Percentiles rank a stretch among this genome's conserved stretches.
phyloP scores from a whole-genome alignment of 2,888 invertebrate species.

The Megamerina dolium region DNA sequence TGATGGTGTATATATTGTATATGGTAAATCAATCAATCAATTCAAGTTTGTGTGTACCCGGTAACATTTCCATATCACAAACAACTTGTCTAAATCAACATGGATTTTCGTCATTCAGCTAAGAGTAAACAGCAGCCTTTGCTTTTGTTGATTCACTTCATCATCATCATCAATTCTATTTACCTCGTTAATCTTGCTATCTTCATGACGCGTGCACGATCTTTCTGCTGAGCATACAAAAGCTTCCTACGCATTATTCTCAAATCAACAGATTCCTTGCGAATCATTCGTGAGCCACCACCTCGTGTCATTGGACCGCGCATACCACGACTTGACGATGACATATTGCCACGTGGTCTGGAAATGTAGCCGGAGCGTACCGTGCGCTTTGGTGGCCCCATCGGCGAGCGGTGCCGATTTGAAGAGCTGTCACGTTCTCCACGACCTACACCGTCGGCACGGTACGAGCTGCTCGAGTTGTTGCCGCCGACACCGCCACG shows the following conservation, averaged over 20 bases:
- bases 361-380: slow-evolving; percentile 43
- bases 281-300: slow-evolving; percentile 37
- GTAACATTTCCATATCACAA: too few relatives aligned
- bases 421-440: slow-evolving; percentile 31
- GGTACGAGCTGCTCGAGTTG: slow-evolving; percentile 28
- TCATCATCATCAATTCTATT: too few relatives aligned
- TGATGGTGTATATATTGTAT: too few relatives aligned
- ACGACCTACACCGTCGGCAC: slow-evolving; percentile 24
- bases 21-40: too few relatives aligned
- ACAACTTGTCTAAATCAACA: too few relatives aligned
- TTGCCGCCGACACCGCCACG: slow-evolving; percentile 28
- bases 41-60: too few relatives aligned
- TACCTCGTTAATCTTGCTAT: slow-evolving; percentile 50
- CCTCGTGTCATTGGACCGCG: slow-evolving; percentile 37
- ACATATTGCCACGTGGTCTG: slow-evolving; percentile 38
- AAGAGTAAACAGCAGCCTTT: too few relatives aligned
- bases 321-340: slow-evolving; percentile 33
- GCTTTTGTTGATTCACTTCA: too few relatives aligned
- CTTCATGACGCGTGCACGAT: slow-evolving; percentile 45
- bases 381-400: slow-evolving; percentile 47
- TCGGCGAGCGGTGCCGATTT: slow-evolving; percentile 39
- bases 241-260: slow-evolving; percentile 46
- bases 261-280: slow-evolving; percentile 43
- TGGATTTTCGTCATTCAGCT: too few relatives aligned
- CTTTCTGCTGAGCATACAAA: slow-evolving; percentile 46